Evolutionary conservation across 2,113 vertebrate genomes (phyloP), one percentile per base, ranked within the genome.

Genomic region (Camelus bactrianus): DNA sequence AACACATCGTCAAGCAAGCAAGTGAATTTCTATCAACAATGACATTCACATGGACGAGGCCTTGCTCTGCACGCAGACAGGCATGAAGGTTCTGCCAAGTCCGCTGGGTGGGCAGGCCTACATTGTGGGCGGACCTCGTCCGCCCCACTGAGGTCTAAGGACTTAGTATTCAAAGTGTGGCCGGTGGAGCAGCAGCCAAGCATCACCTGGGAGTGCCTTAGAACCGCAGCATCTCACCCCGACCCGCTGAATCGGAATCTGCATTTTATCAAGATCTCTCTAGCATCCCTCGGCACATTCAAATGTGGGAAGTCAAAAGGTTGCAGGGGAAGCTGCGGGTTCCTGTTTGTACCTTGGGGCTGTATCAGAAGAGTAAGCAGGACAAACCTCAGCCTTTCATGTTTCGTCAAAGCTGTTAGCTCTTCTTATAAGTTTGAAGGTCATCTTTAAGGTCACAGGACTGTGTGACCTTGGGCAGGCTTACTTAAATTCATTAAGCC

Each of bases 41-140:
- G 30, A 69, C 22, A 38, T 17, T 52, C 65, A 12, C 11, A 2
- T 0, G 26, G 67, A 48, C 75, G 46, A 67, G 14, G 35, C n/a
- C 30, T 65, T 50, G 76, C 6, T 46, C 32, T 64, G 67, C 28
- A 7, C 2, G 17, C 64, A 90, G 50, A 46, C 24, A 32, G n/a
- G 15, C 0, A 2, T 20, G 6, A 52, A 28, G 11, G 2, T 58
- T 56, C 32, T 50, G 67, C 50, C 70, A 70, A 30, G 13, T 7
- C 26, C 38, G 62, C 48, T 10, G n/a, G 3, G 15, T 3, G 8
- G 70, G 17, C 15, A 32, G 77, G 52, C 5, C 32, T 22, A 16
- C 9, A 0, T 64, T 15, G 81, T 28, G 24, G 73, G 69, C 0
- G 0, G 70, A 8, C 0, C 17, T 48, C 7, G 46, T 50, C 38